Percentiles rank a stretch among this genome's conserved stretches.
Evolutionary conservation across 1,140 invertebrate species (phyloP).

Genomic region (Orchesella cincta): DNA sequence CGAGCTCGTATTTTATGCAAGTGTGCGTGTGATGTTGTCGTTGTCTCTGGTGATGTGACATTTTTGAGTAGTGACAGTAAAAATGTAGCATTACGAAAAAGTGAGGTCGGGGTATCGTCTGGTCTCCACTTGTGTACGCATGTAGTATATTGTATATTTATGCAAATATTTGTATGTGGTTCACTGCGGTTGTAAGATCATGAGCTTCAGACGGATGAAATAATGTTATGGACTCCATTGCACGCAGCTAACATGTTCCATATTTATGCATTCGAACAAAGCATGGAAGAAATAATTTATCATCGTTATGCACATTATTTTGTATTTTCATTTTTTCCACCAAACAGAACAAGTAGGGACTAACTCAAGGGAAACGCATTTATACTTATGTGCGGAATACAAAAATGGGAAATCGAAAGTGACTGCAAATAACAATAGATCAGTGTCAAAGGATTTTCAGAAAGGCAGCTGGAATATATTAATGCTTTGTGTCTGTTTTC

Average conservation of each 20-base stretch:
- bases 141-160: background rate
- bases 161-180: conserved; percentile 4
- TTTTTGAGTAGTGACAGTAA: background rate
- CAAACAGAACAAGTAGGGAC: too few relatives aligned
- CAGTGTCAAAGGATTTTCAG: conserved; percentile 21
- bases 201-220: background rate
- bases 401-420: conserved; percentile 18
- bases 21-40: background rate
- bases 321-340: too few relatives aligned
- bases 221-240: background rate
- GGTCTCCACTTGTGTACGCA: background rate
- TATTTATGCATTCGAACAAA: conserved; percentile 7
- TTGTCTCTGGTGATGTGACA: background rate
- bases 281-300: conserved; percentile 1
- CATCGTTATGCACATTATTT: conserved; percentile 18
- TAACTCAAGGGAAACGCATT: too few relatives aligned
- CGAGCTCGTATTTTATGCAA: background rate
- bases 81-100: too few relatives aligned
- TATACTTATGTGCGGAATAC: too few relatives aligned
- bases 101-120: background rate
- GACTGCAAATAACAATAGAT: conserved; percentile 26
- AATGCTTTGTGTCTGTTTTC: background rate
- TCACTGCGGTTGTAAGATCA: background rate
- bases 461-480: conserved; percentile 25
- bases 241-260: background rate